Base-by-base conservation (phyloP, 2,888 invertebrate genomes). In the Parelbella ahira region DNA sequence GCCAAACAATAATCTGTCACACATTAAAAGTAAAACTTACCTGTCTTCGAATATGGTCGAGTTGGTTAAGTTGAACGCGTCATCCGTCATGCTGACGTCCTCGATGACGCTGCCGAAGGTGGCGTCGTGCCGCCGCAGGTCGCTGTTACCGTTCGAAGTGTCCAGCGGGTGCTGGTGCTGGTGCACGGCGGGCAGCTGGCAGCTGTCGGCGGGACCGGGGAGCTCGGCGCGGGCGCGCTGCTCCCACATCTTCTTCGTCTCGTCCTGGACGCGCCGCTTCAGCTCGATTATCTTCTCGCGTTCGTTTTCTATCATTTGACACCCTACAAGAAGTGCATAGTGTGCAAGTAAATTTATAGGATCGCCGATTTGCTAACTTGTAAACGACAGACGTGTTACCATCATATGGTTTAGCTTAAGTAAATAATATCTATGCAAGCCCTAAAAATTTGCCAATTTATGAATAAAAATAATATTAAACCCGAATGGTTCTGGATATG, bases 271-370 rank as follows among this genome's bases (percentile, higher is more conserved):
- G 29, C 94, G 89, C 53, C 94, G 91, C 64, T 97, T 96, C 39
- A 97, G 77, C 61, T 96, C 96, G 46, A 93, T 91, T 54, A 97
- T 95, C 59, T 97, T 92, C 55, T 95, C 93, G 21, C 96, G 89
- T 75, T 97, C 97, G 67, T 97, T 94, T 67, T 97, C 96, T 60
- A 97, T 96, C 49, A 97, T 94, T 88, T 94, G 93, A 57, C 94
- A 94, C 47, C 97, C 97, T 97, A 66, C 3, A 4, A 15, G 3
- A 15, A 15, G 15, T 15, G n/a, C n/a, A n/a, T n/a, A n/a, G n/a
- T n/a, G n/a, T n/a, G n/a, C n/a, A n/a, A n/a, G n/a, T n/a, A n/a
- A n/a, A n/a, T n/a, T n/a, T n/a, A n/a, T n/a, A n/a, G n/a, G n/a
- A n/a, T n/a, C n/a, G n/a, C n/a, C n/a, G n/a, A n/a, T n/a, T n/a